Conservation (phyloP, 2,113 vertebrate species). For the Xenopus borealis region DNA sequence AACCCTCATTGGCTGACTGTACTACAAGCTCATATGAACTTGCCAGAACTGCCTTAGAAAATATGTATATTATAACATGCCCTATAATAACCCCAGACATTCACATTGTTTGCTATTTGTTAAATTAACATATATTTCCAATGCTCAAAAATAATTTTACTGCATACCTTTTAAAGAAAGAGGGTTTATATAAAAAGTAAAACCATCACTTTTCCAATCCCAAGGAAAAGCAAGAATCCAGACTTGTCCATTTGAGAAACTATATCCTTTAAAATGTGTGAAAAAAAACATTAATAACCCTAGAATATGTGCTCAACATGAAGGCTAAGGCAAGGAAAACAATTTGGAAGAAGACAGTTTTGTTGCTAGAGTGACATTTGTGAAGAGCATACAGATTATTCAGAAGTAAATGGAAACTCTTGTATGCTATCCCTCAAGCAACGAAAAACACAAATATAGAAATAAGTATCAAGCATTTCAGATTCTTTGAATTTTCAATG, state of each 20-base stretch:
- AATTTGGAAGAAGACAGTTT: conserved; percentile 12
- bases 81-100: no score
- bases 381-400: conserved; percentile 31
- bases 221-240: background rate
- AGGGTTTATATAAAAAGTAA: no score
- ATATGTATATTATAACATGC: no score
- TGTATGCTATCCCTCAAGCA: conserved; percentile 36
- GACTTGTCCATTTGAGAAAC: background rate
- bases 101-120: no score
- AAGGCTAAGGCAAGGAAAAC: conserved; percentile 10
- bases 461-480: conserved; percentile 41
- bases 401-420: conserved; percentile 43
- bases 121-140: no score
- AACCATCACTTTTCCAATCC: no score
- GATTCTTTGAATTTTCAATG: conserved; percentile 45
- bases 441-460: conserved; percentile 43
- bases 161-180: no score
- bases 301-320: conserved; percentile 10
- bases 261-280: conserved; percentile 16
- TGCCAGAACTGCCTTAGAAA: no score
- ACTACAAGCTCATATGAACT: no score
- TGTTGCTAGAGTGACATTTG: conserved; percentile 21
- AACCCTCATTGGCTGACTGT: no score
- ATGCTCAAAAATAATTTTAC: no score
- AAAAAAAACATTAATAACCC: background rate